Conservation (phyloP, 1,140 invertebrate species). For the Drepana arcuata region DNA sequence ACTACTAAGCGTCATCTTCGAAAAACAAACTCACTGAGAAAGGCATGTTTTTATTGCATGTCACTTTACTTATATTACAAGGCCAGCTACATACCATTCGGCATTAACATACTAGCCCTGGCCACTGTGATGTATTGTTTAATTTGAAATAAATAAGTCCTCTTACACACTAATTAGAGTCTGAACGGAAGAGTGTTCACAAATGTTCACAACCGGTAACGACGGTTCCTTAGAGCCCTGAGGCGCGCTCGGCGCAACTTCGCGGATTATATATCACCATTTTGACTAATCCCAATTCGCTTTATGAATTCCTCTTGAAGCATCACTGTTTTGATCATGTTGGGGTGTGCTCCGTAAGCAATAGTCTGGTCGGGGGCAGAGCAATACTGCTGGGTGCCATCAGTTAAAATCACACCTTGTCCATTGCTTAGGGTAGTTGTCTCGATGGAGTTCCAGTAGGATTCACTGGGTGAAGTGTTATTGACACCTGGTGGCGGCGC, state of each 20-base stretch:
- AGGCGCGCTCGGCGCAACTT: constrained; percentile 62
- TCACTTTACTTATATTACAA: constrained; percentile 15
- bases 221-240: constrained; percentile 63
- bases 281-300: constrained; percentile 69
- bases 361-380: constrained; percentile 50
- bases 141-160: constrained; percentile 67
- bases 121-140: constrained; percentile 57
- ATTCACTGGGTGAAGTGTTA: constrained; percentile 91
- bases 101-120: too few relatives aligned
- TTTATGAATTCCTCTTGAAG: constrained; percentile 70
- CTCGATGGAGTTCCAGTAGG: constrained; percentile 90
- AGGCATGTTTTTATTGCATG: constrained; percentile 11
- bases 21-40: constrained; percentile 12
- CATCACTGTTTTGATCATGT: constrained; percentile 70
- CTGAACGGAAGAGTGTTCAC: constrained; percentile 66
- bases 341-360: constrained; percentile 40
- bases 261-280: constrained; percentile 68
- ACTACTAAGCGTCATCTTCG: constrained; percentile 10
- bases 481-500: constrained; percentile 91
- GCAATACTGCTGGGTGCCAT: constrained; percentile 59
- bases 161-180: constrained; percentile 62
- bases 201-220: constrained; percentile 67
- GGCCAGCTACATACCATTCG: constrained; percentile 8
- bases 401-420: constrained; percentile 53
- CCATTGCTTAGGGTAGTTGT: constrained; percentile 62